Conservation (phyloP, 2,113 vertebrate species). For the Bufo bufo region DNA sequence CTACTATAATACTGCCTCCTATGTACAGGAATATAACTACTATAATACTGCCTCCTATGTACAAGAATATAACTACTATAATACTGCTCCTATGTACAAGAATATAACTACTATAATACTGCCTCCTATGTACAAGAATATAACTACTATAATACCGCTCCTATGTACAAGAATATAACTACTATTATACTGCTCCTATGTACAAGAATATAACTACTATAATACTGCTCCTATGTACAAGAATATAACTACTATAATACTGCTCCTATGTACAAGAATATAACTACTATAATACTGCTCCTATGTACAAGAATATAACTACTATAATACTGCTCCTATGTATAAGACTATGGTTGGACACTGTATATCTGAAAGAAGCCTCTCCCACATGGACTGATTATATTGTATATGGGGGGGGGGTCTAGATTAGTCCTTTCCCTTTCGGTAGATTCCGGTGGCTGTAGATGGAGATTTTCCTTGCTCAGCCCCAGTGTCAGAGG, state of each 20-base stretch:
- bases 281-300: neutral
- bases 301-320: neutral
- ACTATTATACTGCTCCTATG: neutral
- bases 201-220: constrained; percentile 3
- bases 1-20: neutral
- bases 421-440: too few relatives aligned
- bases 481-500: neutral
- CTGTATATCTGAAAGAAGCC: too few relatives aligned
- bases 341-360: too few relatives aligned
- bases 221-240: neutral
- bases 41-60: neutral
- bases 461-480: neutral
- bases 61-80: neutral
- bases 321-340: too few relatives aligned
- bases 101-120: constrained; percentile 11
- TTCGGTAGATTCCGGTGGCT: neutral
- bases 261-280: neutral
- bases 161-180: neutral
- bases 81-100: constrained; percentile 1
- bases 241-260: constrained; percentile 1
- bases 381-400: too few relatives aligned
- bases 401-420: too few relatives aligned
- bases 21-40: neutral
- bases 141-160: neutral
- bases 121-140: neutral